Evolutionary conservation across 2,888 invertebrate species (phyloP), one percentile per base, ranked within the genome.

Genomic region (Hyalella azteca): DNA sequence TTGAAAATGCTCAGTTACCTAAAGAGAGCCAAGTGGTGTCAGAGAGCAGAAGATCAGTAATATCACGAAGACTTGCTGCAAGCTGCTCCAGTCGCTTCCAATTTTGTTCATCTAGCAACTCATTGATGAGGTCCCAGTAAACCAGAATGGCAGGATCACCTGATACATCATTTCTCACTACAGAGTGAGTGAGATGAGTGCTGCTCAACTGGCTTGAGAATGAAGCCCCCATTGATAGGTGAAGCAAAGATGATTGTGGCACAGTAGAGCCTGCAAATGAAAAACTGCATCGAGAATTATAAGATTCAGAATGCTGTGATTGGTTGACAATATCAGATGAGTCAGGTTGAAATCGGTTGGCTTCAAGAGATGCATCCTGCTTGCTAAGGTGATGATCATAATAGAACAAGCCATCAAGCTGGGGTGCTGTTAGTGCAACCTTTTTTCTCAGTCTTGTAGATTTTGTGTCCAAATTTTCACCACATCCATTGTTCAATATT

Each of bases 121-220:
- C 45, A 75, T 75, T 75, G 40, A 75, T 40, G 3, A 41, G 75
- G 36, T 75, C 75, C 75, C 75, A 75, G 45, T 75, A 75, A 9
- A 75, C 45, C 26, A 75, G 11, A 0, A 15, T 29, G n/a, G 40
- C 29, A 13, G 26, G 75, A 41, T 75, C 36, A 19, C 39, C 66
- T 22, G 54, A 11, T n/a, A 7, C 3, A n/a, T 36, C 36, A 36
- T 66, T 36, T n/a, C 66, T 66, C 39, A 36, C 36, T 5, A 66
- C 66, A 29, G 13, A 36, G 36, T 66, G 66, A 29, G 29, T 36
- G 66, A 66, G 66, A 19, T 32, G 36, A 11, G 66, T 66, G 66
- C 11, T 66, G 39, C 66, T 66, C 1, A 66, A 36, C 7, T n/a
- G 54, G 26, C 22, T 22, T 7, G 54, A 54, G 26, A 54, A 54